A percentile compares a stretch with the other conserved stretches of the same genome.
Conservation (phyloP, 2,113 vertebrate genomes). For the Cinclus cinclus region DNA sequence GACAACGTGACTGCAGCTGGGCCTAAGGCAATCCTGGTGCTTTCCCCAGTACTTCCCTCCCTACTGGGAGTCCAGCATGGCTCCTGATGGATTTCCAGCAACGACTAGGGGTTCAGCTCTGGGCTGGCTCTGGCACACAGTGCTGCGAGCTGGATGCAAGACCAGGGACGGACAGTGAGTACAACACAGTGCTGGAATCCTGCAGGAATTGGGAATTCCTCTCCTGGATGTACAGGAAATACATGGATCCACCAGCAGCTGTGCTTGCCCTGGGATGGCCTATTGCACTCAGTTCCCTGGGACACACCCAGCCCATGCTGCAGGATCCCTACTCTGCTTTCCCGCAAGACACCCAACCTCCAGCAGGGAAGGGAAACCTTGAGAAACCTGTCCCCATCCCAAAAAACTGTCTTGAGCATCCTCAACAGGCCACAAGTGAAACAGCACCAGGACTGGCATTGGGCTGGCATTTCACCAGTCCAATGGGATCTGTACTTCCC, state of each 20-base stretch:
- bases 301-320: not conserved
- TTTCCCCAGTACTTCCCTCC: not conserved
- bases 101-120: not conserved
- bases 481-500: not conserved
- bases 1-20: not conserved
- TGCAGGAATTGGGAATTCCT: not conserved
- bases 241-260: accelerated
- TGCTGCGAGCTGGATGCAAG: not conserved
- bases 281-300: not conserved
- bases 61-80: not conserved
- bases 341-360: not conserved
- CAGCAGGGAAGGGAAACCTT: not conserved
- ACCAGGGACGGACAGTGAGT: not conserved
- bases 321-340: not conserved
- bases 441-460: not conserved
- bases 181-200: not conserved
- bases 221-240: not conserved
- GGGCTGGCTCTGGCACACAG: not conserved
- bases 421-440: accelerated
- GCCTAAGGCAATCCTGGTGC: not conserved
- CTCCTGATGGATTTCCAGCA: not conserved
- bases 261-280: not conserved
- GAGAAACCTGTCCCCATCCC: not conserved
- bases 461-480: accelerated
- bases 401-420: not conserved